A percentile compares a stretch with the other conserved stretches of the same genome.
Evolutionary conservation across 2,797 vertebrate species (phyloP).

Genomic region (Gallinago nigripennis): DNA sequence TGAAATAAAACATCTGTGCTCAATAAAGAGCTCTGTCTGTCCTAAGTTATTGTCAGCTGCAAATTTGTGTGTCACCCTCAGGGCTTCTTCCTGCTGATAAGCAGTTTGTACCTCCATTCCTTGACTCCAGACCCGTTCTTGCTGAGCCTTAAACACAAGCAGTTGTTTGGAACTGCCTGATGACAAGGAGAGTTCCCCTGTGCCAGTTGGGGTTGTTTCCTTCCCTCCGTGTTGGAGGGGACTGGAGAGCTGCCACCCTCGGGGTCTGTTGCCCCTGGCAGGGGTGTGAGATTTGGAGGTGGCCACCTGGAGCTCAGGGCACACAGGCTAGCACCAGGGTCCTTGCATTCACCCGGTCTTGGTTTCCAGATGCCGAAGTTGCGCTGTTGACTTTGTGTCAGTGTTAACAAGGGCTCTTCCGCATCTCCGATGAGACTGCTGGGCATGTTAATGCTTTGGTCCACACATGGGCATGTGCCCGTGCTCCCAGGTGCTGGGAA

Average conservation of each 20-base stretch:
- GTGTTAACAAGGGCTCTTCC: neutral
- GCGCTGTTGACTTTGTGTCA: neutral
- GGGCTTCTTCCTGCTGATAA: neutral
- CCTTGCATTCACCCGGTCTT: neutral
- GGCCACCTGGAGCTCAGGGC: neutral
- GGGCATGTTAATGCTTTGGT: neutral
- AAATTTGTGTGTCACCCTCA: neutral
- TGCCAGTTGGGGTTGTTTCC: accelerated
- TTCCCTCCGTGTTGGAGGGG: neutral
- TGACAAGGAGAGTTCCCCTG: neutral
- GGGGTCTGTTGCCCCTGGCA: neutral
- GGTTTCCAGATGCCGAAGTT: neutral
- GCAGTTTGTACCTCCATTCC: neutral
- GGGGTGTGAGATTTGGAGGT: neutral
- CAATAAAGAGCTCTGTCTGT: slow-evolving; percentile 34
- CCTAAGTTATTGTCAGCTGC: slow-evolving; percentile 33
- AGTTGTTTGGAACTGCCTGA: neutral
- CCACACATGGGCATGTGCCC: accelerated
- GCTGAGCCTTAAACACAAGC: neutral
- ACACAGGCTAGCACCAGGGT: neutral
- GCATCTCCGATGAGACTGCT: accelerated
- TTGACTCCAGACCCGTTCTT: neutral
- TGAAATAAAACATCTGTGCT: slow-evolving; percentile 41
- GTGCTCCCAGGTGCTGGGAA: neutral
- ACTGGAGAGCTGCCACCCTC: neutral